These are phyloP conservation scores for Sus cebifrons DNA, from an alignment of 2,797 vertebrate genomes.

Conservation along the genomic window DNA sequence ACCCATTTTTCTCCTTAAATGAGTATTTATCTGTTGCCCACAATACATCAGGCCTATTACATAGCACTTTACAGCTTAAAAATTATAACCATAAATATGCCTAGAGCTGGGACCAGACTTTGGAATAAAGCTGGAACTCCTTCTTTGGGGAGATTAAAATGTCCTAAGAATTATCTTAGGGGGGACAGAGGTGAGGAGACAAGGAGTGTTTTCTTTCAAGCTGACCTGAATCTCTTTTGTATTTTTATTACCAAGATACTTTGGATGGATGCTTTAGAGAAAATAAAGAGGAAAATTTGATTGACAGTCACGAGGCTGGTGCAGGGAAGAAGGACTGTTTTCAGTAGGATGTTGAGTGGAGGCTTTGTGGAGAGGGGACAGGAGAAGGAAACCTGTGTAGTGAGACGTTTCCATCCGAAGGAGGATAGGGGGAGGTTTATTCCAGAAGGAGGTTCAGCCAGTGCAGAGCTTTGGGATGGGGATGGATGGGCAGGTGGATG, in stretches of 20 bases:
- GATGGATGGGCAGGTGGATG: fast-evolving
- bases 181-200: background rate
- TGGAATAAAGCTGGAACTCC: background rate
- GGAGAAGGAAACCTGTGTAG: background rate
- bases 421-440: fast-evolving
- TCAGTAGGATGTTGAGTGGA: background rate
- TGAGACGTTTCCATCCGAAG: background rate
- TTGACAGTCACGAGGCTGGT: too few relatives aligned
- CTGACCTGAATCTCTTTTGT: background rate
- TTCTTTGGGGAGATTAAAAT: background rate
- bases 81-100: background rate
- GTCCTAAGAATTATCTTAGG: background rate
- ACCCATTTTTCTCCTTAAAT: background rate
- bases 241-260: background rate
- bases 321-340: background rate
- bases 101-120: background rate
- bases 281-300: background rate
- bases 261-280: background rate
- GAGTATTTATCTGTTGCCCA: background rate
- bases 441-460: background rate
- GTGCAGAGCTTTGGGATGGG: background rate
- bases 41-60: background rate
- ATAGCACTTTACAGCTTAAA: background rate
- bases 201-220: background rate
- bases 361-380: background rate